Conservation (phyloP, 2,888 invertebrate species). For the Erebia epiphron region DNA sequence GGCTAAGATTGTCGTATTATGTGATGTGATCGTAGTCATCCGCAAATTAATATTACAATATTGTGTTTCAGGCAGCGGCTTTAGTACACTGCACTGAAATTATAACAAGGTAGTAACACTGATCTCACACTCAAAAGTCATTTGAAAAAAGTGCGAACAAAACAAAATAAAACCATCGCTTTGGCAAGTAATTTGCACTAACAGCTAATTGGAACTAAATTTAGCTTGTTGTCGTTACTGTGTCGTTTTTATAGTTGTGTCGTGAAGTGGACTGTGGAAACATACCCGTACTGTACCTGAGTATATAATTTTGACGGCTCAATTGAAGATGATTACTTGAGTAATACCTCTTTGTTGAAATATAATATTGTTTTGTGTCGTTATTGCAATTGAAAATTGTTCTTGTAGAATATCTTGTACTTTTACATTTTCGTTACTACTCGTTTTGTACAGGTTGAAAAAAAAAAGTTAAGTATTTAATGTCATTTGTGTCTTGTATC, state of each 20-base stretch:
- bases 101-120: no score
- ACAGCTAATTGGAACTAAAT: no score
- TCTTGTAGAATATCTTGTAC: not conserved
- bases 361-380: constrained; percentile 10
- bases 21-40: no score
- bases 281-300: constrained; percentile 42
- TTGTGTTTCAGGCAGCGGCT: no score
- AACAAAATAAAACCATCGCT: no score
- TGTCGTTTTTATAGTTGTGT: not conserved
- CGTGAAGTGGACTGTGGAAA: not conserved
- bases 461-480: not conserved
- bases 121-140: no score
- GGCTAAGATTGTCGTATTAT: no score
- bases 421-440: not conserved
- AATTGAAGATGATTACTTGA: constrained; percentile 47
- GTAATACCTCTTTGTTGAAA: constrained; percentile 34
- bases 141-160: no score
- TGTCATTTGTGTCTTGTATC: not conserved
- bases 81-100: no score
- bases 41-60: no score
- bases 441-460: no score
- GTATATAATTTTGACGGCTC: constrained; percentile 48
- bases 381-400: constrained; percentile 12
- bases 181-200: no score
- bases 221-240: not conserved